Evolutionary conservation across 1,140 invertebrate genomes (phyloP), one percentile per base, ranked within the genome.

Genomic region (Arctopsyche grandis): DNA sequence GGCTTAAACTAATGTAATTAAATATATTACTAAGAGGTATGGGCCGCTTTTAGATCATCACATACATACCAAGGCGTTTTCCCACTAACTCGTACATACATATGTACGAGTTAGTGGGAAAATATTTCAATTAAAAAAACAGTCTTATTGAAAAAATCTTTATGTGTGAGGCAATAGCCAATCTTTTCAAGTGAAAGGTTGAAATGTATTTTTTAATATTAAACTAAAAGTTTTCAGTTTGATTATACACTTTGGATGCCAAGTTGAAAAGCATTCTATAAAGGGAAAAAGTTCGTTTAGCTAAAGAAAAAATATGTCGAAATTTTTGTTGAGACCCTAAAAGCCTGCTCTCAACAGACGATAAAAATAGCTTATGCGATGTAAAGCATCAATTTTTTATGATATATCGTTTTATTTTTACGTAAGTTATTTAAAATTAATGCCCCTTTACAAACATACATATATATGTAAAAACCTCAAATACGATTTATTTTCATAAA

Each of bases 181-280:
- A 52, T 52, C 12, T 52, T 52, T 52, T 52, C 48, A 16, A 52
- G 48, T 52, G 48, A 52, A 52, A 52, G 16, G 10, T 10, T 52
- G 48, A 16, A 52, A 52, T 16, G 48, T 16, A 1, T 52, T 52
- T 52, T 52, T 52, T 52, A n/a, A 7, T 46, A 46, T 52, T 52
- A 52, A 52, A 52, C 48, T 52, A 5, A 5, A 52, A 52, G 48
- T 52, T 52, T 52, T 52, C 48, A 52, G 48, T 52, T 52, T 52
- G 48, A 52, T 52, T 52, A 52, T 52, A 52, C 48, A 52, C 16
- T 52, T 52, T 52, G 48, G 48, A 52, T 12, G 48, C 48, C 4
- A 52, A 52, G 48, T 52, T 52, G 48, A 52, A 10, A 14, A 52
- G 16, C 48, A 10, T 52, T 52, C 48, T 16, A 52, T 52, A 52